Evolutionary conservation across 2,888 invertebrate genomes (phyloP).

Genomic region (Raillietiella orientalis): DNA sequence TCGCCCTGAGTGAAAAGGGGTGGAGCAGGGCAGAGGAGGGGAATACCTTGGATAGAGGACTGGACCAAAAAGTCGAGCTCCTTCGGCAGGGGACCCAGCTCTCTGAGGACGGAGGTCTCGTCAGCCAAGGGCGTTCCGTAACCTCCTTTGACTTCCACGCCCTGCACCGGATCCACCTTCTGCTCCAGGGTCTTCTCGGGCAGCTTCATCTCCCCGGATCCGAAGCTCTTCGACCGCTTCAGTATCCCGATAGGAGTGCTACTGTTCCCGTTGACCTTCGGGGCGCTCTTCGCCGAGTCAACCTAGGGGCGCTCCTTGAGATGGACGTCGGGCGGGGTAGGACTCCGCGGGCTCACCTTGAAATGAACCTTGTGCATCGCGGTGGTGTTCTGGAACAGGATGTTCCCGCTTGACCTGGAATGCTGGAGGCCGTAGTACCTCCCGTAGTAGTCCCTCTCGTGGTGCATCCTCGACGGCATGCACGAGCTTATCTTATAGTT

Average conservation of each 20-base stretch:
- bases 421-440: constrained; percentile 18
- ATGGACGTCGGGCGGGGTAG: not conserved
- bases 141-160: constrained; percentile 10
- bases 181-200: constrained; percentile 25
- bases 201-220: constrained; percentile 32
- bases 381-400: constrained; percentile 10
- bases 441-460: too few relatives aligned
- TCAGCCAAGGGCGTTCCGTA: not conserved
- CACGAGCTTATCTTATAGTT: too few relatives aligned
- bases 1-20: too few relatives aligned
- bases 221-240: constrained; percentile 49
- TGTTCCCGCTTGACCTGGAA: constrained; percentile 35
- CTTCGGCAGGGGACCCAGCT: not conserved
- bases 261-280: too few relatives aligned
- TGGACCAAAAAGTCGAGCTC: too few relatives aligned
- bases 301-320: constrained; percentile 5
- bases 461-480: too few relatives aligned
- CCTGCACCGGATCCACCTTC: constrained; percentile 33
- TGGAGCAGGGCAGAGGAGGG: too few relatives aligned
- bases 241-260: too few relatives aligned
- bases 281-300: constrained; percentile 3
- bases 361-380: constrained; percentile 6
- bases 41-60: too few relatives aligned
- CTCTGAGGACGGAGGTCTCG: not conserved
- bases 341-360: constrained; percentile 4